Percentiles rank a stretch among this genome's conserved stretches.
phyloP scores from a whole-genome alignment of 2,797 vertebrate species.

The Syngnathus acus region DNA sequence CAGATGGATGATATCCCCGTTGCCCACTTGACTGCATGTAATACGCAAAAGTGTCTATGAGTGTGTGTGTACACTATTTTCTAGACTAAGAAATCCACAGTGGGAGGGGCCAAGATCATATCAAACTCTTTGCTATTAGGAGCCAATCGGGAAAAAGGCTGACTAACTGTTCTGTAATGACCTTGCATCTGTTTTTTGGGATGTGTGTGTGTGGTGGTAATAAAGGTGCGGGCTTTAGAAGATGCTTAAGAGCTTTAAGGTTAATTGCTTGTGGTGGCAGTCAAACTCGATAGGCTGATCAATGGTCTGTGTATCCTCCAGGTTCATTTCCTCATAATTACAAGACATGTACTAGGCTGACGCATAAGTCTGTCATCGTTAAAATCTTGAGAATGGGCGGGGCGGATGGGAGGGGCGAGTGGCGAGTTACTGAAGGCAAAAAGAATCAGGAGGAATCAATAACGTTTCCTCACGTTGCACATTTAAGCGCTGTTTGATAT shows the following conservation, averaged over 20 bases:
- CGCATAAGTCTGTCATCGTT: conserved; percentile 72
- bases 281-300: conserved; percentile 76
- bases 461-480: conserved; percentile 9
- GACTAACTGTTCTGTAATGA: conserved; percentile 41
- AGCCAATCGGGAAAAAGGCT: conserved; percentile 12
- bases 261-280: conserved; percentile 76
- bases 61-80: conserved; percentile 39
- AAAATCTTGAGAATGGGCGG: conserved; percentile 60
- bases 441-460: conserved; percentile 50
- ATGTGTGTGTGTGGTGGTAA: conserved; percentile 26
- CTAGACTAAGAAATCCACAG: conserved; percentile 12
- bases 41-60: conserved; percentile 35
- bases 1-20: conserved; percentile 49
- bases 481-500: conserved; percentile 21
- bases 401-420: conserved; percentile 26
- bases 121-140: conserved; percentile 13
- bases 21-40: conserved; percentile 25
- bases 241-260: conserved; percentile 62
- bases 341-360: conserved; percentile 65
- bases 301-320: conserved; percentile 69
- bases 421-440: conserved; percentile 41
- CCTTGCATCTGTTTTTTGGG: conserved; percentile 35
- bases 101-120: conserved; percentile 15
- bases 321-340: conserved; percentile 77
- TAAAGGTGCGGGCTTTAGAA: conserved; percentile 53